Percentiles rank a stretch among this genome's conserved stretches.
Conservation (phyloP, 2,797 vertebrate species). For the Chiropotes sagulatus region DNA sequence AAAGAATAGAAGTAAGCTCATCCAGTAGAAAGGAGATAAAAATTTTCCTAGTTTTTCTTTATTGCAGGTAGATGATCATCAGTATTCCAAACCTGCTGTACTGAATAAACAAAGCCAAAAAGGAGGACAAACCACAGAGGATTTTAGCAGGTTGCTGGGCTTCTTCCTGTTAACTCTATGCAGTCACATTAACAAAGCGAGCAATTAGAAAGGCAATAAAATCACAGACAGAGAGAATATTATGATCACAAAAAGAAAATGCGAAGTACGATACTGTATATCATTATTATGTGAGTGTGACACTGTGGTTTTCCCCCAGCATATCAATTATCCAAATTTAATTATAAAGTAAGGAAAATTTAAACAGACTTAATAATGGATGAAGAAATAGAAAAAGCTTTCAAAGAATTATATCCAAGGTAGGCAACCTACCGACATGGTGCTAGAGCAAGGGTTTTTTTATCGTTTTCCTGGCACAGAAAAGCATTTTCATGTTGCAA, state of each 20-base stretch:
- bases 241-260: neutral
- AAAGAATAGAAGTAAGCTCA: neutral
- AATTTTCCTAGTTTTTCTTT: neutral
- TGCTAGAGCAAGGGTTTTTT: neutral
- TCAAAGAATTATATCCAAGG: neutral
- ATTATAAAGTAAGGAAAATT: neutral
- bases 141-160: neutral
- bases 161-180: neutral
- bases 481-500: neutral
- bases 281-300: neutral
- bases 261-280: rapidly evolving
- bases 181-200: neutral
- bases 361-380: neutral
- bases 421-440: neutral
- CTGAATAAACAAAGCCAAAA: neutral
- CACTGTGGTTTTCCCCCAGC: neutral
- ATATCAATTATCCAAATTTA: neutral
- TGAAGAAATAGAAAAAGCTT: neutral
- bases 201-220: neutral
- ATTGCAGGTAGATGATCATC: neutral
- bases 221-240: neutral
- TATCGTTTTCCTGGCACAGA: neutral
- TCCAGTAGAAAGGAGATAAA: neutral
- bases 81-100: neutral
- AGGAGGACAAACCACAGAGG: neutral